A percentile compares a stretch with the other conserved stretches of the same genome.
Conservation (phyloP, 2,888 invertebrate species). For the Drosophila phalerata region DNA sequence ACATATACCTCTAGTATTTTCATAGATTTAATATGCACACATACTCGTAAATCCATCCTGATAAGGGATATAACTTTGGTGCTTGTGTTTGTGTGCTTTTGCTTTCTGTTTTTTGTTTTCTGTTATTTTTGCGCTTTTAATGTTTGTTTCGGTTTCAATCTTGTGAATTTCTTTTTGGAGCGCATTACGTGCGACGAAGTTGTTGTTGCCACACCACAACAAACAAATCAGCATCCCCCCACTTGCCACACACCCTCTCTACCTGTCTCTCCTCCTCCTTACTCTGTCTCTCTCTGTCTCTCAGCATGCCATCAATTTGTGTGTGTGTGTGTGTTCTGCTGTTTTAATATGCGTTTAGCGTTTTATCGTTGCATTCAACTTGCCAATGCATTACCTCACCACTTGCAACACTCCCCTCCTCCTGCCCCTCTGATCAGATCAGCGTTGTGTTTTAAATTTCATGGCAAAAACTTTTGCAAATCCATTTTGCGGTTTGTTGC, state of each 20-base stretch:
- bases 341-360: slow-evolving; percentile 79
- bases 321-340: slow-evolving; percentile 29
- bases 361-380: slow-evolving; percentile 75
- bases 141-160: slow-evolving; percentile 62
- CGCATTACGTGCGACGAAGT: slow-evolving; percentile 47
- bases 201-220: slow-evolving; percentile 33
- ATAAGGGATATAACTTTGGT: slow-evolving; percentile 46
- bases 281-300: neutral
- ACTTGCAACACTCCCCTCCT: neutral
- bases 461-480: slow-evolving; percentile 60
- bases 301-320: slow-evolving; percentile 17
- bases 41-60: slow-evolving; percentile 70
- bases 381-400: slow-evolving; percentile 62
- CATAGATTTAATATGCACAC: slow-evolving; percentile 75
- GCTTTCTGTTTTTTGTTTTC: slow-evolving; percentile 12
- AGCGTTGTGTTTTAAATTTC: slow-evolving; percentile 49
- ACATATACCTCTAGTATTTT: slow-evolving; percentile 37
- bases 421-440: slow-evolving; percentile 13
- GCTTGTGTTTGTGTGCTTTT: slow-evolving; percentile 22
- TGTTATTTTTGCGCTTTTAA: slow-evolving; percentile 34
- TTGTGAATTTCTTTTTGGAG: slow-evolving; percentile 34
- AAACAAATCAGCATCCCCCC: slow-evolving; percentile 45
- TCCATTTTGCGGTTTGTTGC: slow-evolving; percentile 62
- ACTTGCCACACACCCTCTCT: neutral
- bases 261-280: neutral